Evolutionary conservation across 2,113 vertebrate genomes (phyloP), one percentile per base, ranked within the genome.

Genomic region (Oryzias javanicus): DNA sequence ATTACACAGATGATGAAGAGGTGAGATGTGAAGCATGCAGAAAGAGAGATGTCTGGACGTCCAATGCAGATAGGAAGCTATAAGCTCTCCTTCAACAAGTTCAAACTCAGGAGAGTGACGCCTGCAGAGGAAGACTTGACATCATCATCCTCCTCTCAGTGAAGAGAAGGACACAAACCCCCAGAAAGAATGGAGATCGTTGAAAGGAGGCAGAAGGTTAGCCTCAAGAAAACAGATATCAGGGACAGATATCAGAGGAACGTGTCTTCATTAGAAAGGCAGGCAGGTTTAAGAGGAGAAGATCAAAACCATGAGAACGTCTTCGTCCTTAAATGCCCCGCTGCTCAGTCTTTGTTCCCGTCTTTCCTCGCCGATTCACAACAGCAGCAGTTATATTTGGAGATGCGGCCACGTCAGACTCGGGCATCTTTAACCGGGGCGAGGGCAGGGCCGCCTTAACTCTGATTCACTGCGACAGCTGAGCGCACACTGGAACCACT

Each of bases 381-480:
- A 70, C 72, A 80, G 56, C 47, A 49, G 1, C 64, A 76, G 81
- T 74, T 86, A 69, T 81, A 75, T 83, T 83, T 79, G 83, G 85
- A 80, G 76, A 57, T 29, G 60, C 7, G 46, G 45, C 50, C 64
- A 49, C 67, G n/a, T 76, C 79, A 74, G 68, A 60, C 49, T 54
- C 48, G 76, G 80, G 74, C 78, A 57, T 68, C 64, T 68, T 59
- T 54, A 81, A 71, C 64, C 59, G 53, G 61, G 76, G 78, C 73
- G 56, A 77, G 68, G 77, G 24, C 64, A 60, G 70, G 42, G 59
- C 44, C 17, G 54, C 24, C 50, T 78, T 64, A 64, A 78, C 64
- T 41, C 41, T 86, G 75, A 89, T 85, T 69, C 59, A 47, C 57
- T 48, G 40, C 4, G 83, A 89, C 87, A 89, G 74, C 79, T 84